These are phyloP conservation scores for Chrysogorgia sp. DNA, from an alignment of 92 coral and sea anemone species.

Conservation along the genomic window DNA sequence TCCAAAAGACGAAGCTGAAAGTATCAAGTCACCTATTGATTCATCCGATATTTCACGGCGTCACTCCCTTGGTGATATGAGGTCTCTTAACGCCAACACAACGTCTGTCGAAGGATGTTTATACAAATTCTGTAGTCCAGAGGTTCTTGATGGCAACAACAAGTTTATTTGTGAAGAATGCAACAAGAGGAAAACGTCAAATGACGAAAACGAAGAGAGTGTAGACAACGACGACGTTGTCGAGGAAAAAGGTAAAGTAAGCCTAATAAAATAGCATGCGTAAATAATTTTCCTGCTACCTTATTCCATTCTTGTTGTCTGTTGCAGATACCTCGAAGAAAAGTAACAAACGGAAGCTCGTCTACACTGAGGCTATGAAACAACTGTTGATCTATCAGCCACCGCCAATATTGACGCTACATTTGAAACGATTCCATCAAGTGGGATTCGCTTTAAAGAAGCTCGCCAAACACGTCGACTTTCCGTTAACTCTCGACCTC, in stretches of 20 bases:
- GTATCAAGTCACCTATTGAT: not conserved
- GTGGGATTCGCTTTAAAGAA: conserved; percentile 80
- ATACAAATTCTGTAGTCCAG: conserved; percentile 83
- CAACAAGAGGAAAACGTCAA: conserved; percentile 37
- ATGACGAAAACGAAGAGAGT: not conserved
- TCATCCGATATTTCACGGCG: conserved; percentile 16
- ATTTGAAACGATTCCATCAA: conserved; percentile 93
- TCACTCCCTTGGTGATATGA: conserved; percentile 22
- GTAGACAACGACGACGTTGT: conserved; percentile 26
- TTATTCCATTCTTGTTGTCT: not conserved
- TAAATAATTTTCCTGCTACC: not conserved
- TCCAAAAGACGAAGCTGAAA: not conserved
- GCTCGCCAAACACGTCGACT: conserved; percentile 86
- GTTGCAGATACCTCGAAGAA: conserved; percentile 11
- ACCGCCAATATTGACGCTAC: conserved; percentile 91
- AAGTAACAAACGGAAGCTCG: conserved; percentile 31
- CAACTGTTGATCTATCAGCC: conserved; percentile 81
- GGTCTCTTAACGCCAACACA: not conserved
- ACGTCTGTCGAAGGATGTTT: conserved; percentile 78
- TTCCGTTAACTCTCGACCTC: conserved; percentile 78
- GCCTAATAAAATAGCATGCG: too few species aligned
- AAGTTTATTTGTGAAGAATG: conserved; percentile 90
- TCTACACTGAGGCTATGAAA: conserved; percentile 92
- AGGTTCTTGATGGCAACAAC: conserved; percentile 78
- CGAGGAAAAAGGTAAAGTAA: conserved; percentile 9